Evolutionary conservation across 1,140 invertebrate genomes (phyloP).

Genomic region (Piezodorus guildinii): DNA sequence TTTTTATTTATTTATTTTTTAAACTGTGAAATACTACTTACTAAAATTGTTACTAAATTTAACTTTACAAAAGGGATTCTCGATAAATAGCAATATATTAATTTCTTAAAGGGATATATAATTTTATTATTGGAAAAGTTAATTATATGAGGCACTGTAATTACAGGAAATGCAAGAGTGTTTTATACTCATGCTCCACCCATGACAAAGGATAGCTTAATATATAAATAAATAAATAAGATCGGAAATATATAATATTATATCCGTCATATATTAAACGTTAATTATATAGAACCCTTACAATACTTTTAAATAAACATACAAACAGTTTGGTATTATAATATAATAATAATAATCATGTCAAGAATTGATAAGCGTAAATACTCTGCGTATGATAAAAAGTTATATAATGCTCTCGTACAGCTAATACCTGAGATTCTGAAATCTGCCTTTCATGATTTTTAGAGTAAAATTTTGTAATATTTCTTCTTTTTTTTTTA

Average conservation of each 20-base stretch:
- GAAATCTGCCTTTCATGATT: no score
- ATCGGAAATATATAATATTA: not conserved
- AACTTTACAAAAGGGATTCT: no score
- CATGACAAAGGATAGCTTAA: not conserved
- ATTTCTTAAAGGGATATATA: not conserved
- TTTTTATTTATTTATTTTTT: no score
- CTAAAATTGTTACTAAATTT: no score
- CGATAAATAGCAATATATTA: no score
- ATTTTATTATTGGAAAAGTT: not conserved
- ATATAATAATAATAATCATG: not conserved
- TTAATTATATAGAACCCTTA: no score
- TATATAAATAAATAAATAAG: not conserved
- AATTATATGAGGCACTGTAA: conserved; percentile 7
- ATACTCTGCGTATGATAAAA: not conserved
- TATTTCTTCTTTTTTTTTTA: no score
- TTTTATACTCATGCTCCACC: conserved; percentile 5
- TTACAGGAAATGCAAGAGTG: conserved; percentile 7
- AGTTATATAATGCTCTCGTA: conserved; percentile 3
- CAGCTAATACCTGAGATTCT: not conserved
- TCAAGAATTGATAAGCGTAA: conserved; percentile 1
- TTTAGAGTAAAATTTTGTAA: no score
- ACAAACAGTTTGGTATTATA: no score
- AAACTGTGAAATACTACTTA: no score
- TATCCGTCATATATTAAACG: no score
- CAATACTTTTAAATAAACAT: no score